Conservation (phyloP, 2,888 invertebrate genomes). For the Sinhomidia bicolor region DNA sequence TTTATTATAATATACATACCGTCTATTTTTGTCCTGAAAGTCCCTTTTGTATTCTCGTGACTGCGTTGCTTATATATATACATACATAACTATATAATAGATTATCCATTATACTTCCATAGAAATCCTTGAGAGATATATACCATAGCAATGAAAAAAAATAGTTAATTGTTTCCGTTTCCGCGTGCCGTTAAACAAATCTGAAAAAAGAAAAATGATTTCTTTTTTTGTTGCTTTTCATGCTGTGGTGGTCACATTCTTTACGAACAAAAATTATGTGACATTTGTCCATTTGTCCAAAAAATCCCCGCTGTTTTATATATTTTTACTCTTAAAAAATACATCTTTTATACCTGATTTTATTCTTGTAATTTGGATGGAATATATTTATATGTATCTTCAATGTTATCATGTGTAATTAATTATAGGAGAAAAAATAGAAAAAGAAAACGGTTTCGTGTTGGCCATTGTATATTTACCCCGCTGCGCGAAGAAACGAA, state of each 20-base stretch:
- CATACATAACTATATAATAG: neutral
- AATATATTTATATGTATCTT: neutral
- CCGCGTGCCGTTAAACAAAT: neutral
- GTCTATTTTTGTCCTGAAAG: slow-evolving; percentile 27
- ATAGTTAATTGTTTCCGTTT: slow-evolving; percentile 24
- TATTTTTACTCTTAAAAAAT: neutral
- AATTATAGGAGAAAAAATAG: slow-evolving; percentile 51
- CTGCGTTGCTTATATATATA: slow-evolving; percentile 52
- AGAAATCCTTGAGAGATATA: slow-evolving; percentile 7
- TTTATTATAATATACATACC: too few relatives aligned
- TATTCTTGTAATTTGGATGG: neutral
- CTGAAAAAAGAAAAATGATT: neutral
- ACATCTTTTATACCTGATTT: neutral
- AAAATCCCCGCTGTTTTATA: neutral
- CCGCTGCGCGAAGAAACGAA: slow-evolving; percentile 19
- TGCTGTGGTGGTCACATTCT: neutral
- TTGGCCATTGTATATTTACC: slow-evolving; percentile 37
- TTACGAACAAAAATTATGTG: neutral
- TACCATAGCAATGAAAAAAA: neutral
- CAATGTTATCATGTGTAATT: slow-evolving; percentile 15
- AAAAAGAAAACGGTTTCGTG: slow-evolving; percentile 25
- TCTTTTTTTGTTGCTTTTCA: neutral
- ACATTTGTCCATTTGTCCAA: slow-evolving; percentile 1
- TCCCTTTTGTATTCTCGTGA: slow-evolving; percentile 37
- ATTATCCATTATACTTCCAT: neutral